A percentile compares a stretch with the other conserved stretches of the same genome.
phyloP scores from a whole-genome alignment of 2,888 invertebrate species.

The Drosophila picticornis region DNA sequence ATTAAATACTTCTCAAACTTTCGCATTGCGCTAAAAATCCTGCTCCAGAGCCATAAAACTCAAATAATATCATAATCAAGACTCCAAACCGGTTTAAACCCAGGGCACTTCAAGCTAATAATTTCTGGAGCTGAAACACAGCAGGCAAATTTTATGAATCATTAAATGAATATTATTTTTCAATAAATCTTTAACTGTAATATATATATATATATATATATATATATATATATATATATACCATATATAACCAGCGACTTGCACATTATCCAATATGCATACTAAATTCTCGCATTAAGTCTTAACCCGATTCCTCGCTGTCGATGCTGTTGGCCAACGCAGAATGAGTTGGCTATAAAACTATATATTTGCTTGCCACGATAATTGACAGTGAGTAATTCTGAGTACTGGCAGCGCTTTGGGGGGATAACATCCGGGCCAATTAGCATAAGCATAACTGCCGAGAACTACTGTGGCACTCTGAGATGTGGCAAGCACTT shows the following conservation, averaged over 20 bases:
- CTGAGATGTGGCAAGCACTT: slow-evolving; percentile 27
- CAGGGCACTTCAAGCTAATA: background rate
- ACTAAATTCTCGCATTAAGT: background rate
- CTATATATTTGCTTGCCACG: background rate
- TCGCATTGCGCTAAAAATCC: background rate
- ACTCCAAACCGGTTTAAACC: background rate
- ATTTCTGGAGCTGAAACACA: background rate
- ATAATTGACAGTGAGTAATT: background rate
- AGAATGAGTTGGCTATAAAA: slow-evolving; percentile 1
- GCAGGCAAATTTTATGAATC: background rate
- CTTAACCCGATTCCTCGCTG: background rate
- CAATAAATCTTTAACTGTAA: background rate
- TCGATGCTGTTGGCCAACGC: background rate
- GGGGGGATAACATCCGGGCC: slow-evolving; percentile 4
- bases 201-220: background rate
- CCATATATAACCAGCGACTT: background rate
- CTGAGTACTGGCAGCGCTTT: background rate
- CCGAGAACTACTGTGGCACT: slow-evolving; percentile 10
- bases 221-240: background rate
- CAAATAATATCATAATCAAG: background rate
- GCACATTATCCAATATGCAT: background rate
- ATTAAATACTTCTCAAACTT: background rate
- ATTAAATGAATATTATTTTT: background rate
- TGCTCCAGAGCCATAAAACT: background rate
- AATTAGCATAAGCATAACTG: slow-evolving; percentile 23